Base-by-base conservation (phyloP, 2,113 vertebrate species). In the Lepus americanus region DNA sequence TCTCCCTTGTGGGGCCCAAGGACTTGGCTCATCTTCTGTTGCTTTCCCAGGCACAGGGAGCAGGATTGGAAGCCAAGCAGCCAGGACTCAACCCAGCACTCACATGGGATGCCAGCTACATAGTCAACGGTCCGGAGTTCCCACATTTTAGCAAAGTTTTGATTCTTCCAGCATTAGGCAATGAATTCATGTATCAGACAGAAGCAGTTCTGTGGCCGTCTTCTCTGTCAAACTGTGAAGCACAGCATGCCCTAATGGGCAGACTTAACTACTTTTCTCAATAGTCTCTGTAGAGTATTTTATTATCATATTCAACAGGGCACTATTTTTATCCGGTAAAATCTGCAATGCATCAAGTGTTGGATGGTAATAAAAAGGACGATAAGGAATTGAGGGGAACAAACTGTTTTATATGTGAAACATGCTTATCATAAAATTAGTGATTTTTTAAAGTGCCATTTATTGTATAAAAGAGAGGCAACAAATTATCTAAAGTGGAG, bases 141-240 rank as follows among this genome's bases (percentile, higher is more conserved):
- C 20, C 36, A 84, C 8, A 78, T 94, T 94, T 92, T 77, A 66
- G 55, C 72, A 36, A 95, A 79, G 66, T 17, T 73, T 90, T 90
- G 29, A 73, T 14, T 53, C 59, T 94, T 87, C 53, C 33, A 77
- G 73, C 73, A n/a, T 83, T 67, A 72, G 17, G 22, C 49, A 36
- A 61, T 25, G 49, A 36, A 49, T n/a, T 39, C 77, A 49, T 29
- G 66, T 31, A 86, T 33, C 63, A 87, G 22, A 87, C 0, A 77
- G 44, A 89, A 80, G 27, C 2, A 59, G 39, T 44, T 79, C 33
- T 80, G 31, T 13, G 51, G 55, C 23, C 33, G 67, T 69, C 72
- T 16, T 87, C 29, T 7, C 5, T 80, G 27, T 63, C 39, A 67
- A 79, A 76, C 6, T 76, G 44, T 33, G 53, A 69, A 61, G 36